Evolutionary conservation across 2,888 invertebrate genomes (phyloP), one percentile per base, ranked within the genome.

Genomic region (Xylota sylvarum): DNA sequence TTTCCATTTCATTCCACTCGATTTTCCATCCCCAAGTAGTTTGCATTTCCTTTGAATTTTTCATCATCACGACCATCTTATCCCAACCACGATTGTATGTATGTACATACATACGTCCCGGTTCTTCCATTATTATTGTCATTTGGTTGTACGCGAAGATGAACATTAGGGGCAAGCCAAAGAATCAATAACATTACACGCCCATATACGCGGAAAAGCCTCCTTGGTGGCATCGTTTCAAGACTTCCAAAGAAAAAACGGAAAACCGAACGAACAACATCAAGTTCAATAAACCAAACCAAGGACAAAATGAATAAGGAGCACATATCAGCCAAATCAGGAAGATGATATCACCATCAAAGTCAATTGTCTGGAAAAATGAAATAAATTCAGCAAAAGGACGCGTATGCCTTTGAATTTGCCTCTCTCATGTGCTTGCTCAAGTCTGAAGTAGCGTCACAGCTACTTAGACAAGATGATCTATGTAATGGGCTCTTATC

Each of bases 301-400:
- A 79, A 76, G 65, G 56, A 81, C 30, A 48, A 64, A 58, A 60
- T 52, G 30, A 64, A 50, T 40, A 30, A 72, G 67, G 30, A 74
- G 37, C 65, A 86, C 56, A 79, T 23, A 69, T 72, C 62, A 77
- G 46, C 67, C 70, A 40, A 82, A 78, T 70, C 55, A 17, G 64
- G 70, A n/a, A 65, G 88, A 89, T 89, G 88, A 88, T 89, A 89
- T 89, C 89, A 89, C 88, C 88, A 89, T 88, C 88, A 89, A 89
- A 89, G 89, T 89, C 88, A 89, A 89, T 89, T 89, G 89, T 88
- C 88, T 88, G 89, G 89, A 89, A 89, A 89, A 89, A 88, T 80
- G 86, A 82, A 88, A 89, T 89, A 89, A 89, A 89, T 89, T 89
- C 88, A 32, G 60, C 10, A 76, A 79, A 69, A 84, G 73, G 64